Evolutionary conservation across 2,888 invertebrate species (phyloP), one percentile per base, ranked within the genome.

Genomic region (Phasia obesa): DNA sequence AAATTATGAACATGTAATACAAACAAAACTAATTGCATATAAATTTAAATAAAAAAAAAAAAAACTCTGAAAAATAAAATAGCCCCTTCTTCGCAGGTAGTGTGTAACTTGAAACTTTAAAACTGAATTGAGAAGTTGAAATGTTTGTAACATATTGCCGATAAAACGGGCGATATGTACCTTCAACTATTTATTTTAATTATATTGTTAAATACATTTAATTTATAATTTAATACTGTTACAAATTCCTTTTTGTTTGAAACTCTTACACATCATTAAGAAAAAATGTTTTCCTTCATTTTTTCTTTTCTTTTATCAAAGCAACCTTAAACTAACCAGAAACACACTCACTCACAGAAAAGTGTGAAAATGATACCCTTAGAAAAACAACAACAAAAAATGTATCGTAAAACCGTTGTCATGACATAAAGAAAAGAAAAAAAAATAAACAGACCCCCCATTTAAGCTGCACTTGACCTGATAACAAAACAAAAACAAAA

Each of bases 391-490:
- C 1, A 74, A 57, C 19, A 44, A n/a, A n/a, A n/a, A n/a, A n/a
- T 42, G 38, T 69, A 60, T 53, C 17, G 51, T 19, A 51, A 23
- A 25, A 42, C 23, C n/a, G 71, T 59, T 35, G 55, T 49, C 47
- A 69, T 55, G 25, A n/a, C 38, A 17, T 44, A 62, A 57, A 70
- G n/a, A 57, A 47, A 35, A 19, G 4, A 19, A 31, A 42, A 5
- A 31, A 25, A 60, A 19, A 17, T 5, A 25, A 62, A 64, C 6
- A 51, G 51, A 42, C 38, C 67, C 44, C 62, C 64, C 60, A 17
- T 70, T 53, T 38, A 65, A 77, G 67, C 73, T 81, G 73, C 81
- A 77, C 81, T 82, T 82, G 81, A 77, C 81, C 81, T 74, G 73
- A 55, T 74, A 82, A n/a, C n/a, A n/a, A 73, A 76, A 60, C 49